These are phyloP conservation scores for Pangasius sanitwongsei DNA, from an alignment of 2,797 vertebrate genomes.

Conservation along the genomic window DNA sequence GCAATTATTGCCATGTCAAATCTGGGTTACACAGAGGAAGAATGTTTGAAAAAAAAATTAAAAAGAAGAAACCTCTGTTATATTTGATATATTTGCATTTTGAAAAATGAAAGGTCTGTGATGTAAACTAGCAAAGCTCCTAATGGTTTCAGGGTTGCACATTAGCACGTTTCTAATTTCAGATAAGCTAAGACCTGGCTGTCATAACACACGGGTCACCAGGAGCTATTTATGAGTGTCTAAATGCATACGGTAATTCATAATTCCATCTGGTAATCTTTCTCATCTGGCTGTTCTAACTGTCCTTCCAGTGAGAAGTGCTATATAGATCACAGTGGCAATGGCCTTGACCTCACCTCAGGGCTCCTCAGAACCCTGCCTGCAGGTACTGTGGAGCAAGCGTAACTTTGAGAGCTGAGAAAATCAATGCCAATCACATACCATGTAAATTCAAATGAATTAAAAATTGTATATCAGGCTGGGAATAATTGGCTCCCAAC, in stretches of 20 bases:
- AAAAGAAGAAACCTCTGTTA: conserved; percentile 2
- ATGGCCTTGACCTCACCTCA: conserved; percentile 51
- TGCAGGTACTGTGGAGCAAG: conserved; percentile 39
- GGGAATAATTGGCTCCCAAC: conserved; percentile 72
- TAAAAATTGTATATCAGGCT: conserved; percentile 66
- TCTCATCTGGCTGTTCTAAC: conserved; percentile 35
- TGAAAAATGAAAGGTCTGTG: conserved; percentile 1
- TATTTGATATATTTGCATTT: background rate
- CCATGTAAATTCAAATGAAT: conserved; percentile 68
- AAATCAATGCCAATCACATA: conserved; percentile 62
- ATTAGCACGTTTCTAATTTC: conserved; percentile 30
- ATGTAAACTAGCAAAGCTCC: conserved; percentile 12
- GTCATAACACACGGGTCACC: conserved; percentile 52
- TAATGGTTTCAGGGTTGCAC: conserved; percentile 23
- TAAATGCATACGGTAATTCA: conserved; percentile 62
- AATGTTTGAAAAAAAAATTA: conserved; percentile 16
- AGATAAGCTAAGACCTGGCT: conserved; percentile 41
- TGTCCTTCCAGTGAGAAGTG: background rate
- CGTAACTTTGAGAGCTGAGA: conserved; percentile 13
- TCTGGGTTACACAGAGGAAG: conserved; percentile 46
- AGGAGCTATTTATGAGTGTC: conserved; percentile 59
- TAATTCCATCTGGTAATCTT: conserved; percentile 60
- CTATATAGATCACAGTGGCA: conserved; percentile 45
- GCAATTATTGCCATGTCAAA: conserved; percentile 52
- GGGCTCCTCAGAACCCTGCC: conserved; percentile 48